Base-by-base conservation (phyloP, 1,140 invertebrate genomes). In the Zeugodacus cucurbitae region DNA sequence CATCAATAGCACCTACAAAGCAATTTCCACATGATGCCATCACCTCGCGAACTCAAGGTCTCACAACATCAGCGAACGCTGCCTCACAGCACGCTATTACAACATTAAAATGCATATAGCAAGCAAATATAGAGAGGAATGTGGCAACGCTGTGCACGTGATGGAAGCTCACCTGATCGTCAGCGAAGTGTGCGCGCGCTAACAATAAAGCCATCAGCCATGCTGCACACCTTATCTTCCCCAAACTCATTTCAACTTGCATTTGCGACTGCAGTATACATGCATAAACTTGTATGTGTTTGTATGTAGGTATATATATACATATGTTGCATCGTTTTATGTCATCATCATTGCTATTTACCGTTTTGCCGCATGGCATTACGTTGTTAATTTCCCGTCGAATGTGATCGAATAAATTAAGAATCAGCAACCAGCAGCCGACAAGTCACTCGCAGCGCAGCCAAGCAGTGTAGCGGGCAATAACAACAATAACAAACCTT, bases 341-440 rank as follows among this genome's bases (percentile, higher is more conserved):
- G 74, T 48, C 74, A 82, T 82, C 74, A 48, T 82, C 74, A 54
- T n/a, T 41, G 74, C 74, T 54, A 54, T 29, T 82, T 82, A 82
- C 74, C 74, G 74, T 82, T 82, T 54, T 87, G 86, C 48, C 41
- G 37, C 48, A 41, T 37, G 62, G 44, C 17, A 48, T 82, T 88
- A 86, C 89, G 54, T 87, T 89, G 89, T 91, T 91, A 90, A 91
- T 91, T 89, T 90, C 88, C 91, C 89, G 89, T 89, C 90, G 90
- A 91, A 87, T 89, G 89, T 90, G 90, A 87, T 89, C 90, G 90
- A 89, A 91, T 92, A 92, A 92, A 92, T 92, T 91, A 91, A 91
- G 91, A 91, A 92, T 91, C 91, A 92, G 88, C 89, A 70, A 86
- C 32, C 41, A 48, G n/a, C 74, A 82, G 41, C 26, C 74, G 41